Percentiles rank a stretch among this genome's conserved stretches.
These are phyloP conservation scores for Gavialis gangeticus DNA, from an alignment of 2,113 vertebrate genomes.

Conservation along the genomic window DNA sequence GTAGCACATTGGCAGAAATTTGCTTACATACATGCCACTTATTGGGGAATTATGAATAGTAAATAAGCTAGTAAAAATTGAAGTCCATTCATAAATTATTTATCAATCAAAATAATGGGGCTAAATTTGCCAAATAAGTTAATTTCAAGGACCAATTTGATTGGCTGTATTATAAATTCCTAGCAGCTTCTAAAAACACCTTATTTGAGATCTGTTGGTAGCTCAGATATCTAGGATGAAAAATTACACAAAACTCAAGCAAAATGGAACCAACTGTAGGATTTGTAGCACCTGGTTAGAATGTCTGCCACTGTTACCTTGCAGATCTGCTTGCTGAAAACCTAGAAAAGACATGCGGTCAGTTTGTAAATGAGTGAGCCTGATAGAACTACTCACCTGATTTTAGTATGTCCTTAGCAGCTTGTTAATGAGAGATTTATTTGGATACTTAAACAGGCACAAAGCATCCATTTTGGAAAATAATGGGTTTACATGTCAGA, in stretches of 20 bases:
- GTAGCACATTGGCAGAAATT: background rate
- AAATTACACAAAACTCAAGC: background rate
- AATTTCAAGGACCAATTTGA: background rate
- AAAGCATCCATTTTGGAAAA: background rate
- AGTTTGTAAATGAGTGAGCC: rapidly evolving
- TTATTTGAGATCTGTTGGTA: background rate
- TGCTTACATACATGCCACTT: background rate
- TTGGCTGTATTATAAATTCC: rapidly evolving
- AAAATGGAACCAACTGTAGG: background rate
- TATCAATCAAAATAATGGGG: background rate
- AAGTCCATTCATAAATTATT: background rate
- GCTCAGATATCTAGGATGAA: rapidly evolving
- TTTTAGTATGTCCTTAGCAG: background rate
- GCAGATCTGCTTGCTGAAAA: background rate
- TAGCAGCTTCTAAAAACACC: background rate
- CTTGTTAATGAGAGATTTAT: too few relatives aligned
- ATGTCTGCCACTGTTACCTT: background rate
- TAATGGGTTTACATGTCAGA: background rate
- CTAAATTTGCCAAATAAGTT: background rate
- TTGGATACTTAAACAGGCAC: background rate
- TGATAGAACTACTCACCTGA: background rate
- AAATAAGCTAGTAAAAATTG: background rate
- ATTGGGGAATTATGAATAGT: background rate
- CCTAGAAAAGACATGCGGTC: background rate
- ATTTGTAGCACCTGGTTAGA: background rate